Conservation (phyloP, 2,113 vertebrate genomes). For the Erinaceus europaeus region DNA sequence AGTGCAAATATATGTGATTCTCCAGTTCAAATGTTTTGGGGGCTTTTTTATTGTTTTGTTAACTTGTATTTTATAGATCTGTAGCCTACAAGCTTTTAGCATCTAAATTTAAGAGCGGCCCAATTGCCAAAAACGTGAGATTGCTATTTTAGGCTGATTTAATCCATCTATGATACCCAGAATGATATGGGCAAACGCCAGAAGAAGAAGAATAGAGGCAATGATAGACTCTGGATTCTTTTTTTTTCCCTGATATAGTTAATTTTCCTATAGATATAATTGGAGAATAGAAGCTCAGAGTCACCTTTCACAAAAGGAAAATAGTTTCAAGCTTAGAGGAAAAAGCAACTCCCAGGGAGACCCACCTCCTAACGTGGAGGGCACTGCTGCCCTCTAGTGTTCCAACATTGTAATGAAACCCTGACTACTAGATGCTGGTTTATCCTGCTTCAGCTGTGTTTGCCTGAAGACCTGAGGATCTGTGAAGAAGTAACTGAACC, state of each 20-base stretch:
- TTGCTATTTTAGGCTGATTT: not conserved
- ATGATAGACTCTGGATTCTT: not conserved
- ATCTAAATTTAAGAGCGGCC: not conserved
- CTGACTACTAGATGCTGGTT: fast-evolving
- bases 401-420: not conserved
- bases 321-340: not conserved
- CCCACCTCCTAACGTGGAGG: not conserved
- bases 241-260: not conserved
- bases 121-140: not conserved
- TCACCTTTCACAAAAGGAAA: conserved; percentile 17
- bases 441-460: fast-evolving
- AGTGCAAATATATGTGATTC: not conserved
- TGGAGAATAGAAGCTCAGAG: not conserved
- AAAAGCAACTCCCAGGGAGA: not conserved
- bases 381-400: conserved; percentile 68
- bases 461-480: not conserved
- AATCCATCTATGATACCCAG: not conserved
- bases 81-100: not conserved
- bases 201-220: no score
- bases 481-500: not conserved
- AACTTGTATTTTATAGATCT: not conserved
- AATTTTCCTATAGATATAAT: not conserved
- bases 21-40: not conserved
- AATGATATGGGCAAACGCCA: no score
- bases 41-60: not conserved